A percentile compares a stretch with the other conserved stretches of the same genome.
phyloP scores from a whole-genome alignment of 2,797 vertebrate species.

The Hippopotamyrus pictus region DNA sequence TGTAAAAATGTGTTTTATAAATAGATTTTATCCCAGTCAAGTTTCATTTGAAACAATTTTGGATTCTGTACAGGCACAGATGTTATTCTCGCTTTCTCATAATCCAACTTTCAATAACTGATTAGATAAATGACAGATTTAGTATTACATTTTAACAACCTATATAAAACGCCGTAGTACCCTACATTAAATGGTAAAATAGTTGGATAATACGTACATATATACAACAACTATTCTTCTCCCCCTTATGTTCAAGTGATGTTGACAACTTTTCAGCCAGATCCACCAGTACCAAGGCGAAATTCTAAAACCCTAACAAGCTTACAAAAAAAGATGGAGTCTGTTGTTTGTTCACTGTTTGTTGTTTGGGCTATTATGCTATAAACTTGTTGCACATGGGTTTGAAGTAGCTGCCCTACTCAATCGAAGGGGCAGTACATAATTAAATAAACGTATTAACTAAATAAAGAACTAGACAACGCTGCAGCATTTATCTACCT shows the following conservation, averaged over 20 bases:
- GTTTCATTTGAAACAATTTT: neutral
- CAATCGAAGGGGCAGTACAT: neutral
- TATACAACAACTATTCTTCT: neutral
- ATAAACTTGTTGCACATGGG: neutral
- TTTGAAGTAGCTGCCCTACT: neutral
- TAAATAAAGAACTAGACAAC: neutral
- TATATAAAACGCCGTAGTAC: neutral
- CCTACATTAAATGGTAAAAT: neutral
- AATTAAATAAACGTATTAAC: neutral
- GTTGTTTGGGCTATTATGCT: neutral
- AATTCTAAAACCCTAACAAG: neutral
- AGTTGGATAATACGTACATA: neutral
- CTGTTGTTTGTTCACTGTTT: neutral
- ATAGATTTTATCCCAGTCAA: neutral
- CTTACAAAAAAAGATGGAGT: neutral
- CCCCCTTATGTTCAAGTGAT: neutral
- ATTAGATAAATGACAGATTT: neutral
- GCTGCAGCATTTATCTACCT: neutral
- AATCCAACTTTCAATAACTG: neutral
- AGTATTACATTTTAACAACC: neutral
- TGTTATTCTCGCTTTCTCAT: neutral
- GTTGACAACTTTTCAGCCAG: neutral
- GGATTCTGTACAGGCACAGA: neutral
- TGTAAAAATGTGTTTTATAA: neutral
- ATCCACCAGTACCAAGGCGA: neutral